Evolutionary conservation across 2,113 vertebrate genomes (phyloP), one percentile per base, ranked within the genome.

Genomic region (Microcebus griseorufus): DNA sequence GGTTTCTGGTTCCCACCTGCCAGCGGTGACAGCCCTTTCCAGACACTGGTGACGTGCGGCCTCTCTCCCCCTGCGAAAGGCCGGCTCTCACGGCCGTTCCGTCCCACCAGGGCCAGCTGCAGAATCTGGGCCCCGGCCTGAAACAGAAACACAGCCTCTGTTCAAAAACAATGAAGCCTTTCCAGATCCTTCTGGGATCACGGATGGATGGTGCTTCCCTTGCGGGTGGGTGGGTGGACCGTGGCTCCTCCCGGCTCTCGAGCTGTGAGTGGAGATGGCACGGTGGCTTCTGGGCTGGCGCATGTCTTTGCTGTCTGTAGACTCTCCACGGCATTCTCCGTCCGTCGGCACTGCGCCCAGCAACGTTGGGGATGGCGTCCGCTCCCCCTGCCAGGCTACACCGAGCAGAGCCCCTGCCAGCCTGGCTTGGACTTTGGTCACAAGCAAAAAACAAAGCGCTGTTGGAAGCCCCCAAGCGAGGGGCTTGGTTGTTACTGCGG

Each of bases 271-370:
- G 39, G 58, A 37, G 67, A 18, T 45, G 65, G 51, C 1, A 3
- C 13, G 3, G 55, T 64, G 8, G 1, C 39, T 42, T n/a, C 39
- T 5, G 75, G 32, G 14, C 14, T 3, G 82, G 48, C 34, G 32
- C 3, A 9, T 20, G 39, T 69, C 42, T 25, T 9, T 22, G 64
- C 53, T 70, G 29, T 18, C 62, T 60, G 25, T 23, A 34, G 48
- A 29, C 20, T 22, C 29, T 53, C 25, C 3, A 0, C 27, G 4
- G 1, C 2, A 0, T 72, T 42, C 67, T 58, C 37, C 0, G 5
- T 17, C 22, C 23, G 2, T 25, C 7, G 2, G 42, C 62, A 7
- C 7, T 1, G 67, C 20, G 64, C 64, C n/a, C 0, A 0, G 32
- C n/a, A 9, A 0, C 7, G 34, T n/a, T 53, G 73, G 51, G 20